Evolutionary conservation across 2,888 invertebrate species (phyloP).

Genomic region (Tillus elongatus): DNA sequence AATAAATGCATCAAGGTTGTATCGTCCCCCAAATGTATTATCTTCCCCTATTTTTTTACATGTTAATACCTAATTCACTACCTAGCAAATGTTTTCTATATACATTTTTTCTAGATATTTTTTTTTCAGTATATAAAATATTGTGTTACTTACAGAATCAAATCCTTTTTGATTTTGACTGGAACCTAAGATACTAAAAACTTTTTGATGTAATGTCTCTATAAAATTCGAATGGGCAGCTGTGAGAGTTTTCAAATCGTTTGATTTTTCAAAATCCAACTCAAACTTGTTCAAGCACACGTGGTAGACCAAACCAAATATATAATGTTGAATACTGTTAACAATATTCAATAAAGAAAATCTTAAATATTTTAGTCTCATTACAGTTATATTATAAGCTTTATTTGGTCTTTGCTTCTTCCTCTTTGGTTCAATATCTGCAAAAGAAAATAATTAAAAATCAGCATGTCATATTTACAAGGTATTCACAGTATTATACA

Average conservation of each 20-base stretch:
- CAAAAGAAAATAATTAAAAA: conserved; percentile 14
- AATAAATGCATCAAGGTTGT: no score
- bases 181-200: conserved; percentile 12
- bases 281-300: conserved; percentile 31
- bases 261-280: conserved; percentile 32
- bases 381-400: conserved; percentile 10
- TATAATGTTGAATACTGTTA: conserved; percentile 36
- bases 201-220: conserved; percentile 23
- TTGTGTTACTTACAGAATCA: neutral
- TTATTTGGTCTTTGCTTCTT: conserved; percentile 10
- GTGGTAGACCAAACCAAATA: conserved; percentile 33
- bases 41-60: no score
- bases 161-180: neutral
- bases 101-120: no score
- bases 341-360: conserved; percentile 34
- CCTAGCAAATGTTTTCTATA: no score
- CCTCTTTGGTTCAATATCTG: conserved; percentile 28
- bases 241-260: conserved; percentile 33
- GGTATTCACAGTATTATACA: no score
- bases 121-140: no score
- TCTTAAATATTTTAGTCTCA: conserved; percentile 28
- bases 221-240: conserved; percentile 33
- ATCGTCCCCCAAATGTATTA: no score
- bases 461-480: neutral
- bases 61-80: no score